Conservation (phyloP, 2,797 vertebrate species). For the Eospalax fontanierii region DNA sequence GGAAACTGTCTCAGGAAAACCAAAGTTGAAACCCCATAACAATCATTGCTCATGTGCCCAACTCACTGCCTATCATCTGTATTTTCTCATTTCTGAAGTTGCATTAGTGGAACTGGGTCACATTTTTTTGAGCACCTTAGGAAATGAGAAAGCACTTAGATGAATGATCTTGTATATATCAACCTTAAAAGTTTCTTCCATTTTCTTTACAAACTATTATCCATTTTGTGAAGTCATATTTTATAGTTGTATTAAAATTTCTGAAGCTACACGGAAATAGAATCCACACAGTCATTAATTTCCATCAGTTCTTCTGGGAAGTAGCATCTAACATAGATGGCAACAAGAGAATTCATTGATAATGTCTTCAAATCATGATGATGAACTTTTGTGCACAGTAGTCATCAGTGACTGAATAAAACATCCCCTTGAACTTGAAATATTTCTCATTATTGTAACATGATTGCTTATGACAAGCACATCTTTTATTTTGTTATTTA, state of each 20-base stretch:
- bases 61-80: background rate
- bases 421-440: background rate
- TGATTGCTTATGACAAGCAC: background rate
- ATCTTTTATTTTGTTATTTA: background rate
- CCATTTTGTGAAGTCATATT: background rate
- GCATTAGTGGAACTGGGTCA: background rate
- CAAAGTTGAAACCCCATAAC: slow-evolving; percentile 59
- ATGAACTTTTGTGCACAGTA: slow-evolving; percentile 22
- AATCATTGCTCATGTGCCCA: background rate
- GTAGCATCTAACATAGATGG: background rate
- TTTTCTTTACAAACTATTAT: background rate
- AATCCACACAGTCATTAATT: background rate
- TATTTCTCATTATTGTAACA: background rate
- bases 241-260: slow-evolving; percentile 4
- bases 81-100: slow-evolving; percentile 47
- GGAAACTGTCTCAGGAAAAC: slow-evolving; percentile 57
- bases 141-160: background rate
- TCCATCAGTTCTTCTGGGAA: background rate
- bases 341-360: background rate
- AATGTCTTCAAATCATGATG: background rate
- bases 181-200: background rate
- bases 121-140: background rate
- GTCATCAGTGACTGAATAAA: background rate
- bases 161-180: background rate
- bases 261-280: background rate